Evolutionary conservation across 2,113 vertebrate genomes (phyloP).

Genomic region (Willisornis vidua): DNA sequence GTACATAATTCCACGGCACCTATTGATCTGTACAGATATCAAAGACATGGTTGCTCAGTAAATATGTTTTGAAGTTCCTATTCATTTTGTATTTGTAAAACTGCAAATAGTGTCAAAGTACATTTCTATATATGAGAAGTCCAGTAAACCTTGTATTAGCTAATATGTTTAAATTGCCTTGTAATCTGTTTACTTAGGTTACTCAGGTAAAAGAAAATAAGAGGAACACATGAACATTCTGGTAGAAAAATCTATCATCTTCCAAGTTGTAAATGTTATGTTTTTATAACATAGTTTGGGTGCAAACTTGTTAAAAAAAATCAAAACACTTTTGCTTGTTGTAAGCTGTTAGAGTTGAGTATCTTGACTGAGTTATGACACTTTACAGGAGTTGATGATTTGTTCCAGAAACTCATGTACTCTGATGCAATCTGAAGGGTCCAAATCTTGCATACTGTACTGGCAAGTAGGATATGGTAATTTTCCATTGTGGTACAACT

Average conservation of each 20-base stretch:
- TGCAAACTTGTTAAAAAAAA: not conserved
- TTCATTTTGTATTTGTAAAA: constrained; percentile 56
- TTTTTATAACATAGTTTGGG: constrained; percentile 29
- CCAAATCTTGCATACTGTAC: not conserved
- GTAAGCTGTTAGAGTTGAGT: not conserved
- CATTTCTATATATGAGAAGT: constrained; percentile 49
- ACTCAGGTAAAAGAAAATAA: constrained; percentile 71
- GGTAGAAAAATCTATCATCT: constrained; percentile 54
- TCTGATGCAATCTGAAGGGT: constrained; percentile 9
- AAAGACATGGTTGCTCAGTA: constrained; percentile 41
- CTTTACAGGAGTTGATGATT: not conserved
- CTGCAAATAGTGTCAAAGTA: constrained; percentile 46
- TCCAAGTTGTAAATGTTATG: constrained; percentile 25
- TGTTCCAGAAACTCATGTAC: not conserved
- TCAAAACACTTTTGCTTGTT: not conserved
- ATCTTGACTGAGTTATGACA: not conserved
- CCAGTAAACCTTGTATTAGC: constrained; percentile 37
- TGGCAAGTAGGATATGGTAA: not conserved
- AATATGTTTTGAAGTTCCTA: constrained; percentile 42
- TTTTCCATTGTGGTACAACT: not conserved
- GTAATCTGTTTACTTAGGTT: constrained; percentile 71
- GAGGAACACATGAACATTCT: not conserved
- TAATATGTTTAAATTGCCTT: constrained; percentile 58
- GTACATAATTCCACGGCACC: constrained; percentile 36
- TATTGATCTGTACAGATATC: constrained; percentile 22